Percentiles rank a stretch among this genome's conserved stretches.
Evolutionary conservation across 2,888 invertebrate species (phyloP).

Genomic region (Apotomis capreana): DNA sequence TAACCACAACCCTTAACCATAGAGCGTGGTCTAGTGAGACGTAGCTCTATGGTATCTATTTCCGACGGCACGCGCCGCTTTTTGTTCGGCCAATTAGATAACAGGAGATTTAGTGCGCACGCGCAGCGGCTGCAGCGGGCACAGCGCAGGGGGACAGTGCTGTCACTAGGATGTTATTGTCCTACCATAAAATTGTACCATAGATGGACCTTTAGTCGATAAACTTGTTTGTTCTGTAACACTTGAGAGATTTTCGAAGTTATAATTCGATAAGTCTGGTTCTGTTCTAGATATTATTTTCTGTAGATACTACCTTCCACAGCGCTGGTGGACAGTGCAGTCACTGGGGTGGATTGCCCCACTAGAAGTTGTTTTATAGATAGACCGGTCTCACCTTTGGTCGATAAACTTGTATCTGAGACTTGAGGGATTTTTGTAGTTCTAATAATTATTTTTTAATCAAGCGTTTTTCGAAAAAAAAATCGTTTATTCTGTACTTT

Average conservation of each 20-base stretch:
- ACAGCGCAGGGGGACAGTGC: conserved; percentile 39
- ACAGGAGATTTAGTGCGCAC: conserved; percentile 62
- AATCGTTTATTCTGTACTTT: too few species aligned
- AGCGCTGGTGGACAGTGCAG: conserved; percentile 33
- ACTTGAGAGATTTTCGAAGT: not conserved
- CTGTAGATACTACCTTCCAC: conserved; percentile 12
- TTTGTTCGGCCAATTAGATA: conserved; percentile 68
- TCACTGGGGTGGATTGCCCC: conserved; percentile 35
- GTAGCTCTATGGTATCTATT: conserved; percentile 44
- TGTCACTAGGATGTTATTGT: conserved; percentile 35
- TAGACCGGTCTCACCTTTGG: not conserved
- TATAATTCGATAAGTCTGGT: too few species aligned
- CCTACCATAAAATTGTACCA: not conserved
- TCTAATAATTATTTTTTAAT: too few species aligned
- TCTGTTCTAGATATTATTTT: too few species aligned
- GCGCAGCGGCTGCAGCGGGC: conserved; percentile 46
- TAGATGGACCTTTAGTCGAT: not conserved
- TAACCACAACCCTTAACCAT: conserved; percentile 30
- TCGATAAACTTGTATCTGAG: not conserved
- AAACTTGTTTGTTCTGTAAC: not conserved
- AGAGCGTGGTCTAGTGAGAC: conserved; percentile 24
- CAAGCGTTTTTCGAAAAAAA: too few species aligned
- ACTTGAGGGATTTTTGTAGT: not conserved
- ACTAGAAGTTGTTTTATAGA: not conserved
- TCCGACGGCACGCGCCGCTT: conserved; percentile 63